Base-by-base conservation (phyloP, 2,113 vertebrate species). In the Thinocorus orbignyianus region DNA sequence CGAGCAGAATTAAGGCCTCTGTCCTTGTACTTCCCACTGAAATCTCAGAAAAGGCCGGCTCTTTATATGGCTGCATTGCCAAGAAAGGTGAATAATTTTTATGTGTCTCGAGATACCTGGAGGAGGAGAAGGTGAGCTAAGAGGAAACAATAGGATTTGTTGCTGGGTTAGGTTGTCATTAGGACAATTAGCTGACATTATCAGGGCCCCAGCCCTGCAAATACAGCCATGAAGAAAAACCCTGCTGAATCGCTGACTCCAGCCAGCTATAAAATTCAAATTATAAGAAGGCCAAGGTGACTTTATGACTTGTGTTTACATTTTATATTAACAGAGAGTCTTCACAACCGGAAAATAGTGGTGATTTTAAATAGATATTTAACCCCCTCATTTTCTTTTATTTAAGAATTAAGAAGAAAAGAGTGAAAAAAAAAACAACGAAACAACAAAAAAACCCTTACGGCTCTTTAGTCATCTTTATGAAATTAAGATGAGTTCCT, bases 401-500 rank as follows among this genome's bases (percentile, higher is more conserved):
- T 20, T 31, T 11, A 14, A 44, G 4, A 35, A 68, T 77, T 88
- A 77, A 80, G 64, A 61, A 28, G 8, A 81, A 76, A 72, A 64
- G 3, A 68, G 5, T 57, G 71, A 62, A 57, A 46, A n/a, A 58
- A 35, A 54, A n/a, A 33, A 48, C 42, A 14, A 41, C 41, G 13
- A 41, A 41, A 41, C 41, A 41, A 41, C 41, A 41, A 41, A 13
- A 41, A 44, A 12, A 57, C 62, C 37, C 31, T 82, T 64, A 49
- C 5, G 42, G 20, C 15, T n/a, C 30, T 72, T 86, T 81, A 76
- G 6, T 64, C n/a, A 57, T 85, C 25, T 88, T 85, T 89, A 26
- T 54, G 51, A 96, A 89, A 95, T 84, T 64, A 69, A 80, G 48
- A 52, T 1, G 4, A 79, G 31, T 85, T 95, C 22, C 55, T 77